Evolutionary conservation across 2,113 vertebrate species (phyloP), one percentile per base, ranked within the genome.

Genomic region (Dipodomys merriami): DNA sequence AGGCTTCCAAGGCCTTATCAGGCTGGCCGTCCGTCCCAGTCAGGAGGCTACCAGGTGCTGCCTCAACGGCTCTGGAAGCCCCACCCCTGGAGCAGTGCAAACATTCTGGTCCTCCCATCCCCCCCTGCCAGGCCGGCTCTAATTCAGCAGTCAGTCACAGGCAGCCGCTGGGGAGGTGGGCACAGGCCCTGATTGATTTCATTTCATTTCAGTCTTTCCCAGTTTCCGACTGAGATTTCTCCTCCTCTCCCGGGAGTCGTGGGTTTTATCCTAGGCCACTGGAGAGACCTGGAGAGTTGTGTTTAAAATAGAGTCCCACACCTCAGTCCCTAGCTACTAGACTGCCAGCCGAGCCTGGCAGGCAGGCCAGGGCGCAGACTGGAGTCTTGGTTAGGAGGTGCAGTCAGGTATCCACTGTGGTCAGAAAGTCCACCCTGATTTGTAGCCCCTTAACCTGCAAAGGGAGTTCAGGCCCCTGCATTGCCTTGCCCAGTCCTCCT

Each of bases 1-100:
- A 76, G 2, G 9, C 71, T 96, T 93, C 74, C 94, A 57, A 77
- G 93, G 82, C 82, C 95, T 96, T 96, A 97, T 97, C 96, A 93
- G 88, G 27, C 62, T 0, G 33, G 30, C 85, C 1, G 86, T 53
- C 79, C 16, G 93, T 62, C 60, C 60, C 60, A 1, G 93, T 96
- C 97, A 95, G 94, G 95, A 95, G 88, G 87, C 84, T 84, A 46
- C 94, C 87, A 91, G 94, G 94, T 94, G 85, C 93, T 80, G 84
- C 83, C 68, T 57, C 91, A 95, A 90, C 25, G 13, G 94, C 78
- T 57, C 19, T 39, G 3, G 90, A 46, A 29, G 65, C 91, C 91
- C 60, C 83, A 33, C 91, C 95, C 77, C 71, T 12, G 19, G 87
- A 88, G 73, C 88, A 86, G 91, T 83, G 91, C 84, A 97, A 97